Percentiles rank a stretch among this genome's conserved stretches.
phyloP scores from a whole-genome alignment of 2,797 vertebrate genomes.

The Nasua narica region DNA sequence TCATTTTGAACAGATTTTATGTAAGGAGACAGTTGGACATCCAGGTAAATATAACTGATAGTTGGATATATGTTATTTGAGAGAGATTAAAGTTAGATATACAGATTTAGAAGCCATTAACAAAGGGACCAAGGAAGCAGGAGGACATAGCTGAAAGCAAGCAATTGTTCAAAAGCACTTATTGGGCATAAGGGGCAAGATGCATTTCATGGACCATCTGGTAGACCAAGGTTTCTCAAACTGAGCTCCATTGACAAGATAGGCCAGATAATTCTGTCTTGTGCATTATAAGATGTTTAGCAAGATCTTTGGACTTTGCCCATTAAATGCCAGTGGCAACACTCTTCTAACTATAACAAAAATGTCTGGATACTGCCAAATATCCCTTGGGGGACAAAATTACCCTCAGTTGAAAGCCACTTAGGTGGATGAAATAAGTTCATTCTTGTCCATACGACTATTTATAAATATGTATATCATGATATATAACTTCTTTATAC shows the following conservation, averaged over 20 bases:
- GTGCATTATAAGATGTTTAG: background rate
- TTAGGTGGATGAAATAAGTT: background rate
- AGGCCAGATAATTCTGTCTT: background rate
- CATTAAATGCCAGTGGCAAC: background rate
- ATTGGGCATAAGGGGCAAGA: background rate
- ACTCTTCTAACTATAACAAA: background rate
- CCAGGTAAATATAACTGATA: background rate
- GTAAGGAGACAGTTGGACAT: background rate
- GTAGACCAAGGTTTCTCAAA: background rate
- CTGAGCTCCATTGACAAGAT: background rate
- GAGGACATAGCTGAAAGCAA: background rate
- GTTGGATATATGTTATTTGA: background rate
- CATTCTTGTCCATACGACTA: background rate
- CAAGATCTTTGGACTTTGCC: background rate
- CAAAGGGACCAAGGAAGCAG: background rate
- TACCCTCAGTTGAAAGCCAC: background rate
- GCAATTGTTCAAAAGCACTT: background rate
- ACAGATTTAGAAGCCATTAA: background rate
- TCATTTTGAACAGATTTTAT: background rate
- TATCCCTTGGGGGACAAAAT: background rate
- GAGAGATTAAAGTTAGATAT: background rate
- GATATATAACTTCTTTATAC: background rate
- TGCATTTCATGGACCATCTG: background rate
- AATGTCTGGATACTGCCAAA: background rate
- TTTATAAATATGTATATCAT: background rate